A percentile compares a stretch with the other conserved stretches of the same genome.
phyloP scores from a whole-genome alignment of 2,888 invertebrate species.

The Frankliniella fusca region DNA sequence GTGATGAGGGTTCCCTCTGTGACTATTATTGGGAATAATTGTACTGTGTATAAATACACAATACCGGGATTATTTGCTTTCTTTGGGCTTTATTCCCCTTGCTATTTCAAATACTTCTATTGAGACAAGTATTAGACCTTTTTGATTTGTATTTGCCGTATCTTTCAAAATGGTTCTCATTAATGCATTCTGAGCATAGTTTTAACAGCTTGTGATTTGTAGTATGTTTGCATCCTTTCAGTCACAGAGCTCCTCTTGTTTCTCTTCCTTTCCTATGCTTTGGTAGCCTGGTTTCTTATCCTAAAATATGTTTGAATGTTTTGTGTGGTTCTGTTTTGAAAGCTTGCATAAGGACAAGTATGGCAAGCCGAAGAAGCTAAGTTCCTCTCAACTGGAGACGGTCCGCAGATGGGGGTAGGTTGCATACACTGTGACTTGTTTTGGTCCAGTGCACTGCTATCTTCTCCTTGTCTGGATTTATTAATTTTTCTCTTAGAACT shows the following conservation, averaged over 20 bases:
- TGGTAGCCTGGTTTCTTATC: too few species aligned
- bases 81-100: too few species aligned
- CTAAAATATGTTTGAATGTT: background rate
- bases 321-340: slow-evolving; percentile 51
- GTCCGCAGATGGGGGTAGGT: slow-evolving; percentile 73
- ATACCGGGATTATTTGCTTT: too few species aligned
- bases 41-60: too few species aligned
- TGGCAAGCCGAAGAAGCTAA: slow-evolving; percentile 75
- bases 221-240: too few species aligned
- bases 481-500: slow-evolving; percentile 28
- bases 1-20: too few species aligned
- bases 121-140: background rate
- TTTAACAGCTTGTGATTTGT: background rate
- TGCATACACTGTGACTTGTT: slow-evolving; percentile 41
- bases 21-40: too few species aligned
- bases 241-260: slow-evolving; percentile 27
- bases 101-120: too few species aligned
- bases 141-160: background rate
- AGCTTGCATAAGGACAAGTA: slow-evolving; percentile 85
- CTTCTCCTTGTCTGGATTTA: slow-evolving; percentile 29
- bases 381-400: slow-evolving; percentile 70
- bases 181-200: background rate
- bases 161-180: background rate
- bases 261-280: slow-evolving; percentile 36
- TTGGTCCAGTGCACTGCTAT: background rate